Evolutionary conservation across 2,113 vertebrate genomes (phyloP).

Genomic region (Caretta caretta): DNA sequence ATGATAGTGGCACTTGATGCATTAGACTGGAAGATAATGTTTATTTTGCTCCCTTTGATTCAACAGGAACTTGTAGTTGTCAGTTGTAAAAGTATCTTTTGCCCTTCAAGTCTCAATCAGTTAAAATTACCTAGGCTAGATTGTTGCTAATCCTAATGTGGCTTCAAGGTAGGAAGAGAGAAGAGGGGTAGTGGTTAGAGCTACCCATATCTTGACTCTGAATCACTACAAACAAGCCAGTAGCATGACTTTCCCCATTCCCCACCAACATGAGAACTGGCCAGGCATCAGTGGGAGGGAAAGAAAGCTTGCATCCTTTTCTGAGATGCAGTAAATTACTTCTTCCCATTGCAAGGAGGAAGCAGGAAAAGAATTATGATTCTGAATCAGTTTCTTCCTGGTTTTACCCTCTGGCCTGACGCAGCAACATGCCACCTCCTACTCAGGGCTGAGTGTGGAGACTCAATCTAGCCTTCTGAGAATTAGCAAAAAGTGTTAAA

Average conservation of each 20-base stretch:
- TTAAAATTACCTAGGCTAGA: background rate
- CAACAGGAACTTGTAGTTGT: background rate
- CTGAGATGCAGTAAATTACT: background rate
- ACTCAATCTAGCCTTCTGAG: background rate
- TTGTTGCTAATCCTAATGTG: accelerated
- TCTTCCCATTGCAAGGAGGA: background rate
- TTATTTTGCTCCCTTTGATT: background rate
- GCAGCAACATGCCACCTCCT: background rate
- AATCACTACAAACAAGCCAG: background rate
- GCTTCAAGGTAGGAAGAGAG: background rate
- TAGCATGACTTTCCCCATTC: background rate
- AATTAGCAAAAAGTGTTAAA: background rate
- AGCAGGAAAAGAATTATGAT: background rate
- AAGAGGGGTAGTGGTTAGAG: background rate
- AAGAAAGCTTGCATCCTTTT: background rate
- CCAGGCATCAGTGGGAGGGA: background rate
- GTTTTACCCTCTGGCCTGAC: background rate
- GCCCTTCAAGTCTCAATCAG: accelerated
- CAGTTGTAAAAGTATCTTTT: background rate
- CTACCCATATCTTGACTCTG: background rate
- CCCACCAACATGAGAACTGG: background rate
- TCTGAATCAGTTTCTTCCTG: background rate
- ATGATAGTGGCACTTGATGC: background rate
- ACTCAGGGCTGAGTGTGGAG: background rate
- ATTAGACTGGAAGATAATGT: background rate